Evolutionary conservation across 2,113 vertebrate species (phyloP).

Genomic region (Chiloscyllium plagiosum): DNA sequence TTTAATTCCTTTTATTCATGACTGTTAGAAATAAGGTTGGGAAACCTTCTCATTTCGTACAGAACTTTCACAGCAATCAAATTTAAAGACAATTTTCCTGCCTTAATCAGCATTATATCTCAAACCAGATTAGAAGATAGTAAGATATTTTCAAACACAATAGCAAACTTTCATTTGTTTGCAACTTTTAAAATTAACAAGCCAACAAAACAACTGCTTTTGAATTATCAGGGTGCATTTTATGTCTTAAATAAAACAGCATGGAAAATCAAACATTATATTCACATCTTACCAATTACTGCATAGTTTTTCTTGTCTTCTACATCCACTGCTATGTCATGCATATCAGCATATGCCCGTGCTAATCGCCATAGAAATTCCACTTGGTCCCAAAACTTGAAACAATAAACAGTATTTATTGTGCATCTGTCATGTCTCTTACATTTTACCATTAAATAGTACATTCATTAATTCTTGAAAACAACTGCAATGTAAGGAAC

Average conservation of each 20-base stretch:
- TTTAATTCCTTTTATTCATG: background rate
- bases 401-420: conserved; percentile 35
- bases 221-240: background rate
- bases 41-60: background rate
- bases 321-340: conserved; percentile 62
- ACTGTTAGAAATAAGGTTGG: background rate
- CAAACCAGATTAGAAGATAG: background rate
- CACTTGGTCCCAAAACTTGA: conserved; percentile 69
- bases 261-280: background rate
- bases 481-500: background rate
- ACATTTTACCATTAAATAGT: background rate
- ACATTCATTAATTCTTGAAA: background rate
- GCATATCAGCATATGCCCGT: conserved; percentile 78
- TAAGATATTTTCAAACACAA: background rate
- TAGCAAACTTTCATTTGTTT: background rate
- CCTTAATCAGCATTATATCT: background rate
- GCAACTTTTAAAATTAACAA: background rate
- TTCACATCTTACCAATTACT: conserved; percentile 62
- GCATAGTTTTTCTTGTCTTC: conserved; percentile 77
- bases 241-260: background rate
- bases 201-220: background rate
- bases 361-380: conserved; percentile 80
- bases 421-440: background rate
- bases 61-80: background rate
- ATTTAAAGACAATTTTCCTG: background rate